These are phyloP conservation scores for Drosophila gaucha DNA, from an alignment of 2,888 invertebrate species.

Conservation along the genomic window DNA sequence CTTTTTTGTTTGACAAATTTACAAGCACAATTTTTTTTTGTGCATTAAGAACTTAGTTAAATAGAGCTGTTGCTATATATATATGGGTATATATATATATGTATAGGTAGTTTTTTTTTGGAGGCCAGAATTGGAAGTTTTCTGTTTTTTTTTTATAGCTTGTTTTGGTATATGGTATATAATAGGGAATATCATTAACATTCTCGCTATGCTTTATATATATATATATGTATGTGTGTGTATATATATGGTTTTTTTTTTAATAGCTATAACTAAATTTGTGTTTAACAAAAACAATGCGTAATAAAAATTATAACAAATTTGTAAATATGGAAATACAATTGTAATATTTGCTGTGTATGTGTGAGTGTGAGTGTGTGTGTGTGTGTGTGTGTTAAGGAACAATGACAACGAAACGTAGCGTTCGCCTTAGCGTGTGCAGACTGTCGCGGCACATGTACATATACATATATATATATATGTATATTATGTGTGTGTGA, in stretches of 20 bases:
- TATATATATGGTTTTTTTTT: background rate
- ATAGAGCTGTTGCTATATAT: constrained; percentile 2
- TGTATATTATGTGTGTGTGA: constrained; percentile 1
- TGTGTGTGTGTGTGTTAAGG: constrained; percentile 42
- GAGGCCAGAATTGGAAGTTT: constrained; percentile 45
- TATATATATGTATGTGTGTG: constrained; percentile 13
- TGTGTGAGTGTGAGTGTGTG: constrained; percentile 10
- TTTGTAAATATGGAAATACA: constrained; percentile 67
- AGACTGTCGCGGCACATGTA: constrained; percentile 5
- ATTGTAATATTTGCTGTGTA: constrained; percentile 31
- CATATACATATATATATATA: constrained; percentile 11
- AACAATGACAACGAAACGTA: constrained; percentile 54
- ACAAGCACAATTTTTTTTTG: constrained; percentile 20
- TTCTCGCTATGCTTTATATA: constrained; percentile 26
- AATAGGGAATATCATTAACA: constrained; percentile 48
- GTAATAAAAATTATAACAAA: constrained; percentile 71
- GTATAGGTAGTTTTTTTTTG: constrained; percentile 12
- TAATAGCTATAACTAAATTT: constrained; percentile 56
- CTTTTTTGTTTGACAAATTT: constrained; percentile 38
- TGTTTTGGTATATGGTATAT: constrained; percentile 29
- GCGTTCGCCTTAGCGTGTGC: constrained; percentile 9
- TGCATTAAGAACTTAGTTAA: constrained; percentile 34
- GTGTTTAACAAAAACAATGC: constrained; percentile 71
- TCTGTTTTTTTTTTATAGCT: constrained; percentile 11
- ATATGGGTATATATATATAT: constrained; percentile 7